Conservation (phyloP, 2,797 vertebrate genomes). For the Craterocephalus amniculus region DNA sequence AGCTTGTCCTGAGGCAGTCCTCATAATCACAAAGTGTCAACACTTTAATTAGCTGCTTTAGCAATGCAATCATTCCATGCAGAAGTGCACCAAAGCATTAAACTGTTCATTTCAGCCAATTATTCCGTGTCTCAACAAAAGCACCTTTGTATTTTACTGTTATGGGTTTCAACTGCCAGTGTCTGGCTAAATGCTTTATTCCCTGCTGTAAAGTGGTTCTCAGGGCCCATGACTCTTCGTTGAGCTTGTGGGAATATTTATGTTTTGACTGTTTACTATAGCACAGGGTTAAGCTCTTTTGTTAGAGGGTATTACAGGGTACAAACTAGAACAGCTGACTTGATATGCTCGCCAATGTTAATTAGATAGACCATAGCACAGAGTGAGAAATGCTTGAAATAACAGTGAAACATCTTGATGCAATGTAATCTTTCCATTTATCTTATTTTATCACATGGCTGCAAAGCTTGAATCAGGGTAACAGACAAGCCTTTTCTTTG, state of each 20-base stretch:
- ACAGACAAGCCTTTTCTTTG: conserved; percentile 10
- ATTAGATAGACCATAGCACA: conserved; percentile 4
- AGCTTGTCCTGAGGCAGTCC: conserved; percentile 20
- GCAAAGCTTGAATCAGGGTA: too few relatives aligned
- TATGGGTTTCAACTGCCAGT: conserved; percentile 44
- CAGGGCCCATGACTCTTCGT: conserved; percentile 50
- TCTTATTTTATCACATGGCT: conserved; percentile 32
- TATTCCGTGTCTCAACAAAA: conserved; percentile 52
- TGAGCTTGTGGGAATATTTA: conserved; percentile 23
- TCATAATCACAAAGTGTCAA: conserved; percentile 34
- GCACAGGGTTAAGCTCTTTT: conserved; percentile 11
- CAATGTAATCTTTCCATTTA: background rate
- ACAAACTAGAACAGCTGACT: conserved; percentile 29
- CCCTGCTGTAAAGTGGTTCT: conserved; percentile 52
- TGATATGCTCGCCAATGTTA: conserved; percentile 12
- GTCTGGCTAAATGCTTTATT: conserved; percentile 64
- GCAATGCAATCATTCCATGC: conserved; percentile 46
- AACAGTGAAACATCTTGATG: background rate
- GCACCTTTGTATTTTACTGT: conserved; percentile 65
- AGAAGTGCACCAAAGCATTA: conserved; percentile 47
- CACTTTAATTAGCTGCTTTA: conserved; percentile 44
- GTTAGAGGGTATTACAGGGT: conserved; percentile 6
- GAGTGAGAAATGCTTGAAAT: conserved; percentile 5
- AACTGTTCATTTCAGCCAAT: conserved; percentile 54
- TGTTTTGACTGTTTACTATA: conserved; percentile 33